Evolutionary conservation across 2,888 invertebrate species (phyloP).

Genomic region (Caenorhabditis panamensis): DNA sequence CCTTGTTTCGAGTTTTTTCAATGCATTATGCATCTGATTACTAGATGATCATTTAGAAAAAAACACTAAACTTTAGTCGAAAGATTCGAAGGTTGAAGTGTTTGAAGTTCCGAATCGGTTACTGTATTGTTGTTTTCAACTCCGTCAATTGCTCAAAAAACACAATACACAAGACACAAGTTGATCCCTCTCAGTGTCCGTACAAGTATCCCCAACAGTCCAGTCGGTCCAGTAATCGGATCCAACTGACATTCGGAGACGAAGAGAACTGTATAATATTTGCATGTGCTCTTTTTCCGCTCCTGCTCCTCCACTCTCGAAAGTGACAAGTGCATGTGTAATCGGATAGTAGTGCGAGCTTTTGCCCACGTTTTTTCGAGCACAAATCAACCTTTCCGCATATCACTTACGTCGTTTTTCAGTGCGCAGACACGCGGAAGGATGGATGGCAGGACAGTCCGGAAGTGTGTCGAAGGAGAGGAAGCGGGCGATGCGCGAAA

Average conservation of each 20-base stretch:
- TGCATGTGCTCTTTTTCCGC: slow-evolving; percentile 19
- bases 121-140: neutral
- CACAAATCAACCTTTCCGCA: slow-evolving; percentile 37
- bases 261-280: slow-evolving; percentile 27
- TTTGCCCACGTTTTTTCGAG: slow-evolving; percentile 12
- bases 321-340: slow-evolving; percentile 51
- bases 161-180: neutral
- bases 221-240: slow-evolving; percentile 34
- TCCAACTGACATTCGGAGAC: too few relatives aligned
- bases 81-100: neutral
- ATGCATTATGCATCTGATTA: too few relatives aligned
- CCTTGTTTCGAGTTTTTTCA: too few relatives aligned
- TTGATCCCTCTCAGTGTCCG: slow-evolving; percentile 1
- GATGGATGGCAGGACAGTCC: slow-evolving; percentile 2
- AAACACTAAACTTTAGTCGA: too few relatives aligned
- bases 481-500: slow-evolving; percentile 11
- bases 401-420: slow-evolving; percentile 24
- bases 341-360: slow-evolving; percentile 37
- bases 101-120: neutral
- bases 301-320: slow-evolving; percentile 9
- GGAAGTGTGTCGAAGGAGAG: neutral
- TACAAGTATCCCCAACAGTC: slow-evolving; percentile 22
- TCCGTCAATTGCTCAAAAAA: slow-evolving; percentile 8
- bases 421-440: slow-evolving; percentile 2
- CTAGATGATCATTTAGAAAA: too few relatives aligned